Base-by-base conservation (phyloP, 2,888 invertebrate genomes). In the Apotomis turbidana region DNA sequence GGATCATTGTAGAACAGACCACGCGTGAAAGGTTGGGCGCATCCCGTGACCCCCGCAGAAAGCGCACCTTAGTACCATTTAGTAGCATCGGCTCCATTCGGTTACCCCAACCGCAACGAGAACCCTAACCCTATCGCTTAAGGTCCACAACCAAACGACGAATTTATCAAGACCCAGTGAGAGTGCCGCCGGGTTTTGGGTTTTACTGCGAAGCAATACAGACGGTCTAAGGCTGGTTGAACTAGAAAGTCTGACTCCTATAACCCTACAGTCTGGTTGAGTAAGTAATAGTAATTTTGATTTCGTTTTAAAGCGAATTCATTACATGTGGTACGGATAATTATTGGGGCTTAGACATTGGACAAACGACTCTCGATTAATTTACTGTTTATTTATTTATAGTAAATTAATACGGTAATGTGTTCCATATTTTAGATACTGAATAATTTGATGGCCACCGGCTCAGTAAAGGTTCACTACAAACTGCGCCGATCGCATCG, bases 21-120 rank as follows among this genome's bases (percentile, higher is more conserved):
- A 85, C 86, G 88, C 92, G 92, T 93, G 91, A 93, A 93, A 92
- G 93, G 93, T 92, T 90, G 90, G 85, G 83, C 89, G 87, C 92
- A 93, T 93, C 93, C 91, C 93, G 93, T 89, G 93, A 93, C 93
- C 93, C 81, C 78, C 77, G 80, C 87, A 84, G 87, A 90, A 87
- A 90, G 88, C 86, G 90, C 87, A 85, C 85, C 85, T 83, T 79
- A 79, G 81, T 81, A 83, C 82, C 81, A 78, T 74, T 76, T 76
- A 77, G 75, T 72, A 74, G 61, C 73, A 70, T 74, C 69, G 59
- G 61, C 67, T 67, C 60, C 38, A 9, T 57, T 57, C 9, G 80
- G 81, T 80, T 4, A 15, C 5, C 80, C 78, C 75, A 77, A 78
- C 75, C 76, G 41, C 75, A 44, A 49, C 49, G 52, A 9, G 12